Evolutionary conservation across 2,113 vertebrate species (phyloP).

Genomic region (Sorex araneus): DNA sequence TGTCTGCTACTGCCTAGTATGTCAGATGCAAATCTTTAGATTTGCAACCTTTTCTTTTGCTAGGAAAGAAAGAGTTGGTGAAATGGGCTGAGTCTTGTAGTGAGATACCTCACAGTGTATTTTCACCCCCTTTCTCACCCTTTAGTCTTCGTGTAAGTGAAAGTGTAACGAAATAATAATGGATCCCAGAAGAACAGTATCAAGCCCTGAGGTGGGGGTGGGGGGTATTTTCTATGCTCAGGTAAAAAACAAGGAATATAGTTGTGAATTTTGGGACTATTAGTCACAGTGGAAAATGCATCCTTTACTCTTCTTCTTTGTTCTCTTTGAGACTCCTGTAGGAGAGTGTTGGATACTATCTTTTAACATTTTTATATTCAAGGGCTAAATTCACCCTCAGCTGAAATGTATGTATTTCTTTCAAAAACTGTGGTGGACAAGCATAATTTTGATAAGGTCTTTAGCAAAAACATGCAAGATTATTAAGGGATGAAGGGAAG

Average conservation of each 20-base stretch:
- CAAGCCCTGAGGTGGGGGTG: neutral
- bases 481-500: neutral
- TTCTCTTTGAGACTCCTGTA: neutral
- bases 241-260: neutral
- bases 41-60: neutral
- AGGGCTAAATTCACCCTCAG: neutral
- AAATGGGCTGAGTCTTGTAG: neutral
- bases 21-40: no score
- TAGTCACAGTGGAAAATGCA: neutral
- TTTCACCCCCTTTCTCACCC: neutral
- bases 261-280: neutral
- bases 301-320: neutral
- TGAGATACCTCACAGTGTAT: neutral
- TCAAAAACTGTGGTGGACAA: neutral
- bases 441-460: conserved; percentile 43
- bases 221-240: neutral
- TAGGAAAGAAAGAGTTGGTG: neutral
- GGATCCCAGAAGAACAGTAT: neutral
- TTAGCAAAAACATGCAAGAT: neutral
- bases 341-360: neutral
- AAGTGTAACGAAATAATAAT: neutral
- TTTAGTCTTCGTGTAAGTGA: conserved; percentile 39
- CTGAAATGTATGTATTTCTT: conserved; percentile 42
- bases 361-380: neutral
- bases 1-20: neutral